Evolutionary conservation across 2,888 invertebrate genomes (phyloP).

Genomic region (Dryococelus australis): DNA sequence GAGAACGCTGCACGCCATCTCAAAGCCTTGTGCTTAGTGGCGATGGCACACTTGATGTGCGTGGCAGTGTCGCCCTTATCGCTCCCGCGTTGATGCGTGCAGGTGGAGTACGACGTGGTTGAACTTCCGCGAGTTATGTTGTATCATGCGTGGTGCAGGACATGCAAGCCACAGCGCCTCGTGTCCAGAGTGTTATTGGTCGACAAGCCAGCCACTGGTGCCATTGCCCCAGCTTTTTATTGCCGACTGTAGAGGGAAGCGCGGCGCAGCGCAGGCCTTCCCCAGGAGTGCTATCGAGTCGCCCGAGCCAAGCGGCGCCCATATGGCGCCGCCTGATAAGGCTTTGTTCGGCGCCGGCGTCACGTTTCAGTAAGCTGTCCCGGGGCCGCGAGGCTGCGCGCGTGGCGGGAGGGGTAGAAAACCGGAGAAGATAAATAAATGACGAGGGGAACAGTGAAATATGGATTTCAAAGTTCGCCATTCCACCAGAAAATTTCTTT

Average conservation of each 20-base stretch:
- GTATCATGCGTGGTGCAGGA: too few relatives aligned
- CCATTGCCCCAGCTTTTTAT: not conserved
- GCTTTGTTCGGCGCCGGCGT: constrained; percentile 25
- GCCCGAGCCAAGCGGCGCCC: not conserved
- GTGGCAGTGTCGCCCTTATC: too few relatives aligned
- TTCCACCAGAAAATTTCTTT: not conserved
- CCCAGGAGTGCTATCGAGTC: not conserved
- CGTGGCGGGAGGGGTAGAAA: not conserved
- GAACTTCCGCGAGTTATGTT: too few relatives aligned
- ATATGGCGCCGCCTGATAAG: constrained; percentile 24
- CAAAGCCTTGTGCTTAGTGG: too few relatives aligned
- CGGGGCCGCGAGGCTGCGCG: not conserved
- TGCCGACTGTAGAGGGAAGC: not conserved
- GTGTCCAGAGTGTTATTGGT: too few relatives aligned
- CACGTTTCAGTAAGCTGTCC: constrained; percentile 23
- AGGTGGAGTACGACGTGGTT: too few relatives aligned
- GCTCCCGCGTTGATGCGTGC: too few relatives aligned
- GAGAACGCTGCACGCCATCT: too few relatives aligned
- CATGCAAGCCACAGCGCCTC: too few relatives aligned
- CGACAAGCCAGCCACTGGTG: too few relatives aligned
- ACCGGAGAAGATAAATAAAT: constrained; percentile 24
- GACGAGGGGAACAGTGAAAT: constrained; percentile 22
- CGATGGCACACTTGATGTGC: too few relatives aligned
- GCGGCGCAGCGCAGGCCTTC: not conserved
- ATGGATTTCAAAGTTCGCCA: constrained; percentile 1